Base-by-base conservation (phyloP, 2,113 vertebrate genomes). In the Chitala chitala region DNA sequence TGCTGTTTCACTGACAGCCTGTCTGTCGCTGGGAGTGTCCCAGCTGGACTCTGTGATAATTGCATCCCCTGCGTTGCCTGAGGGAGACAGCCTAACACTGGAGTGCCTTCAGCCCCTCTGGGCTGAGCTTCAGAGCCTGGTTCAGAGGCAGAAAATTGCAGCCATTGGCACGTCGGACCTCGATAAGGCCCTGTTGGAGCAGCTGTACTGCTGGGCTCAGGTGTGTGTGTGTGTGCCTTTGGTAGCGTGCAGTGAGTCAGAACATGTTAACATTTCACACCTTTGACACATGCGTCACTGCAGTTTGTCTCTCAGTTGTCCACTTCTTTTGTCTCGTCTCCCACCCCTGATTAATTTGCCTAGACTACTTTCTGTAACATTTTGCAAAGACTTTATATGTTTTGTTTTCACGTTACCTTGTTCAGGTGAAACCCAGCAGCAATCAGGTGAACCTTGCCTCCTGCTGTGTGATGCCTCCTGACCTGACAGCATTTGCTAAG, bases 401-500 rank as follows among this genome's bases (percentile, higher is more conserved):
- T 51, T 51, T 12, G 56, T 10, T 56, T 17, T 26, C 72, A 44
- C 55, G 22, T 24, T 42, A 4, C 4, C 46, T 33, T 73, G 50
- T 26, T 36, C 75, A 99, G 97, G 93, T 99, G 74, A 99, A 99
- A 82, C 97, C 96, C 75, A 96, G 92, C 84, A 99, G 96, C 84
- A 99, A 99, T 84, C 97, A 98, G 88, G 95, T 99, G 64, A 99
- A 99, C 83, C 89, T 99, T 61, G 96, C 97, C 36, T 99, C 97
- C 51, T 99, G 97, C 86, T 99, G 97, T 78, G 96, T 99, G 83
- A 99, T 99, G 97, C 97, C 97, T 73, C 96, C 96, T 20, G 97
- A 99, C 82, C 87, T 99, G 70, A 99, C 96, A 69, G 95, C 95
- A 26, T 99, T 99, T 73, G 96, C 97, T 8, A 99, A 99, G 85